Base-by-base conservation (phyloP, 2,113 vertebrate genomes). In the Anseranas semipalmata region DNA sequence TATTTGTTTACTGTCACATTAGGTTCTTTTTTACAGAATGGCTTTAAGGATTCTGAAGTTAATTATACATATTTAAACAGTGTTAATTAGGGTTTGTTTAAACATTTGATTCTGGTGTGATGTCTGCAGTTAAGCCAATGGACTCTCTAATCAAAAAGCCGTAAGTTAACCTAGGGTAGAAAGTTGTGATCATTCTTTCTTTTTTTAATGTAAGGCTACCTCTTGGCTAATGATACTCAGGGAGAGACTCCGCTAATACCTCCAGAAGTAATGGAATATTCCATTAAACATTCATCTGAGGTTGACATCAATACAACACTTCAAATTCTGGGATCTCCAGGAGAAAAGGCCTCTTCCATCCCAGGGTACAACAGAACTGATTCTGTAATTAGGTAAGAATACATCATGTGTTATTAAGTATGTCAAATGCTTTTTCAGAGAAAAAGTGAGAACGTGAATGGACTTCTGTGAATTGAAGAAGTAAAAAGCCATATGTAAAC, bases 291-390 rank as follows among this genome's bases (percentile, higher is more conserved):
- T 98, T 99, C 99, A 73, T 98, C 99, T 90, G 99, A 99, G 95
- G 99, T 99, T 97, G 99, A 99, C 97, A 99, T 99, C 98, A 99
- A 99, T 98, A 99, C 99, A 74, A 99, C 99, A 50, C 98, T 99
- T 97, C 99, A 99, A 98, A 99, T 99, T 97, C 98, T 99, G 77
- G 99, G 99, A 93, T 99, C 99, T 58, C 99, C 99, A 81, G 99
- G 99, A 62, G 99, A 99, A 98, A 99, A 99, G 96, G 99, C 99
- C 89, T 99, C 99, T 80, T 99, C 99, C 92, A 99, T 99, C 96
- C 99, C 99, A 89, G 99, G 99, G 93, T 99, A 98, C 98, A 99
- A 99, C 98, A 99, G 99, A 98, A 99, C 99, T 68, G 99, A 99
- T 98, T 99, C 99, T 10, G 99, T 99, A 96, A 99, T 99, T 98